Evolutionary conservation across 2,113 vertebrate genomes (phyloP), one percentile per base, ranked within the genome.

Genomic region (Xerus inauris): DNA sequence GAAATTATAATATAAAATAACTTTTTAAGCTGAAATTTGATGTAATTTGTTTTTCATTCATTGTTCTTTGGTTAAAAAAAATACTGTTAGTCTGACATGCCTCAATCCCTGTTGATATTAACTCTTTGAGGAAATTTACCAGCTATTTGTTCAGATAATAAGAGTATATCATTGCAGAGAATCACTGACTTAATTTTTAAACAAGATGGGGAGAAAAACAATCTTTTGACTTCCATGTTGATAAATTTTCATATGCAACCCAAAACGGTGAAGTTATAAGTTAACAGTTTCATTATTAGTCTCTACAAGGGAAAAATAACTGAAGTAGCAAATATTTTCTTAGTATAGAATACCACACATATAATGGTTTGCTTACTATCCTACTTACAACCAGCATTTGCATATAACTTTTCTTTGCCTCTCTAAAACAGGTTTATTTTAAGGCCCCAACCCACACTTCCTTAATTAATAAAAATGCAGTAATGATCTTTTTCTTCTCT

Each of bases 211-310:
- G 89, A 86, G 51, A 57, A 83, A 96, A 88, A 79, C 24, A 28
- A 49, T 40, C 67, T 91, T 94, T 24, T 20, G 35, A 47, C 54
- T 94, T 93, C 38, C 35, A 40, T 6, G 0, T 47, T 84, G 40
- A 54, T 83, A 62, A 13, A 62, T 90, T 83, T 96, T 87, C 72
- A 77, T 38, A 40, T 87, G 40, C n/a, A 81, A 62, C 62, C 47
- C 89, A 30, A 95, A 92, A 94, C 80, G 30, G 32, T 72, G 71
- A 95, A 35, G 17, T 62, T 96, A 67, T 57, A 80, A 77, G 30
- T 85, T 64, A 85, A n/a, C 35, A 89, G 13, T 89, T 94, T 97
- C 32, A 28, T 73, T 73, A 62, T 84, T 96, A 73, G 42, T 59
- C 16, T 91, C 35, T 57, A 12, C 28, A 87, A 51, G 42, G 32